Base-by-base conservation (phyloP, 2,113 vertebrate species). In the Microcebus murinus region DNA sequence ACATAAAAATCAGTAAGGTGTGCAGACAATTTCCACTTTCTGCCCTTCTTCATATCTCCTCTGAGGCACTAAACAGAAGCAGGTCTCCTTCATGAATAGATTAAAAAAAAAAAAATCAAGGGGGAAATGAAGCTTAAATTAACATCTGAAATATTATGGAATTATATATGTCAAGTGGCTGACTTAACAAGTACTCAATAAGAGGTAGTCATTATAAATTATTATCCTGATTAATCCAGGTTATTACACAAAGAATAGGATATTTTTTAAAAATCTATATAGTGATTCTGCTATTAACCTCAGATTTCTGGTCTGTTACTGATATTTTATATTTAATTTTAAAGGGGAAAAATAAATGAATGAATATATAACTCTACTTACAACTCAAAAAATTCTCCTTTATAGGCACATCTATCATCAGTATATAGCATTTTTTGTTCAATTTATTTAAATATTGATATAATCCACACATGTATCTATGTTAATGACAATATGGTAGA, bases 61-160 rank as follows among this genome's bases (percentile, higher is more conserved):
- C 6, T 76, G 80, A 95, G 36, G 52, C 57, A 92, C 31, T 94
- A 20, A 89, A 48, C 1, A 87, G 50, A 31, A 88, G 2, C n/a
- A 83, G 27, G 4, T 3, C 11, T 61, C 81, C 42, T 91, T 70
- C 9, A 84, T 80, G 79, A 94, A 63, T 14, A 34, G 57, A 89
- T 94, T 76, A 81, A 96, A 21, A 42, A 42, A 42, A 42, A 42
- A 42, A 91, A 96, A 91, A 89, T 87, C 68, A 90, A 52, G 31
- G 55, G 55, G 10, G 31, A 94, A 97, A 92, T 96, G 50, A 94
- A 80, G 57, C 87, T 91, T 87, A 95, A 96, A 90, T 95, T 88
- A 70, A 21, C 65, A 65, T 68, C 34, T 89, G 74, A 96, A 94
- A 67, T 83, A 74, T 61, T 91, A 76, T 13, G 15, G 63, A 92